phyloP scores from a whole-genome alignment of 2,888 invertebrate genomes.

The Amiota communis region DNA sequence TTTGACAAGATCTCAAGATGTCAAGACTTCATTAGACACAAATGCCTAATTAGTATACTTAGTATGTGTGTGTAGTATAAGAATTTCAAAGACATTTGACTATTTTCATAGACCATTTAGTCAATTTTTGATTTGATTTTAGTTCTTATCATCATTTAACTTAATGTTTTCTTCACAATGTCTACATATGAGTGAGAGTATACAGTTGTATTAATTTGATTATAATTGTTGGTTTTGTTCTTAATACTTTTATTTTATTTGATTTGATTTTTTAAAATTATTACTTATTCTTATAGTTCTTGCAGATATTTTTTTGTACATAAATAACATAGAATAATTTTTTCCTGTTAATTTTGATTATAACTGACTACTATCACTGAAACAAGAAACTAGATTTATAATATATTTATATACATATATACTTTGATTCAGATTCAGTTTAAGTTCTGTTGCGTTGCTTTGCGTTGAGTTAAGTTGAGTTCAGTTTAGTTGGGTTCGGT shows the following conservation, averaged over 20 bases:
- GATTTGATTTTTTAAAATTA: neutral
- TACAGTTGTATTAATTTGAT: conserved; percentile 9
- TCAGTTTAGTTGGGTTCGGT: too few species aligned
- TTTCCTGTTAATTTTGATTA: conserved; percentile 2
- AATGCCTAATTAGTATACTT: too few species aligned
- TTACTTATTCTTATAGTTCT: neutral
- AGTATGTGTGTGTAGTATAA: too few species aligned
- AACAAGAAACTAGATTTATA: neutral
- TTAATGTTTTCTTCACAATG: conserved; percentile 5
- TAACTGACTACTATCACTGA: conserved; percentile 10
- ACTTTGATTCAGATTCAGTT: too few species aligned
- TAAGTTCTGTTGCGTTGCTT: too few species aligned
- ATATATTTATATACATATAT: too few species aligned
- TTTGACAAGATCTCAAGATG: neutral
- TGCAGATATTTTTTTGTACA: conserved; percentile 3
- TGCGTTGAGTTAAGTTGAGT: too few species aligned
- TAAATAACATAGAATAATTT: neutral
- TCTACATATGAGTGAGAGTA: neutral
- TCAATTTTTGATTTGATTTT: too few species aligned
- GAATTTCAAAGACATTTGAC: too few species aligned
- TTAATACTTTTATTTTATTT: neutral
- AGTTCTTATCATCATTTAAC: conserved; percentile 18
- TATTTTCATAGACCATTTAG: too few species aligned
- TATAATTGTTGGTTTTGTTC: neutral
- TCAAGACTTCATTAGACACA: too few species aligned